Evolutionary conservation across 2,797 vertebrate genomes (phyloP).

Genomic region (Xiphorhynchus erythropygius): DNA sequence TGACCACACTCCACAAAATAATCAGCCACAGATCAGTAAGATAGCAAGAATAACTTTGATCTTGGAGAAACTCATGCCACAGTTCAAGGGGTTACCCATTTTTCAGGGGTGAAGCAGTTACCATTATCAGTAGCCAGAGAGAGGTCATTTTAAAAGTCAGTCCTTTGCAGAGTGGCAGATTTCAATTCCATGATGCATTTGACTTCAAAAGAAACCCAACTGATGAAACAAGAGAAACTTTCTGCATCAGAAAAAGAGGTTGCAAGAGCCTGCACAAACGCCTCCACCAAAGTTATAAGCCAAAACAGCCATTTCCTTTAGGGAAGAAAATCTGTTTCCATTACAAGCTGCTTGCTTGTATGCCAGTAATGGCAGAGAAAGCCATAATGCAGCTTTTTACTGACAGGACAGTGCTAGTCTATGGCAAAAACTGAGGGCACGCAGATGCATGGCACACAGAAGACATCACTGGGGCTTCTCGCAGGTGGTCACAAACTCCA

Average conservation of each 20-base stretch:
- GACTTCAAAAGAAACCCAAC: not conserved
- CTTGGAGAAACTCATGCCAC: not conserved
- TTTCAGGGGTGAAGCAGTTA: not conserved
- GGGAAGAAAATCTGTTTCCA: not conserved
- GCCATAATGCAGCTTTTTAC: not conserved
- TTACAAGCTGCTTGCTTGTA: not conserved
- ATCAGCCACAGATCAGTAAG: not conserved
- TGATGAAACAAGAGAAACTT: not conserved
- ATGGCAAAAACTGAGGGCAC: not conserved
- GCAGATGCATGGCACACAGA: not conserved
- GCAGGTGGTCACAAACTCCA: not conserved
- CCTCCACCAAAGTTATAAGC: not conserved
- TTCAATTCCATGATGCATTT: not conserved
- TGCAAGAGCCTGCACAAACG: not conserved
- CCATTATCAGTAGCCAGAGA: not conserved
- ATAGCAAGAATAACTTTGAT: not conserved
- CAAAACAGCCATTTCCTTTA: not conserved
- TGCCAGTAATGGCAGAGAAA: not conserved
- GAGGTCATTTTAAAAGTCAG: not conserved
- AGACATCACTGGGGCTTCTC: not conserved
- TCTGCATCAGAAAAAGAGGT: not conserved
- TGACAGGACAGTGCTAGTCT: not conserved
- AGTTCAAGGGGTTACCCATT: not conserved
- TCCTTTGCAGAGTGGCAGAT: not conserved
- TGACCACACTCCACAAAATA: not conserved